phyloP scores from a whole-genome alignment of 2,888 invertebrate species.

The Caenorhabditis sp. region DNA sequence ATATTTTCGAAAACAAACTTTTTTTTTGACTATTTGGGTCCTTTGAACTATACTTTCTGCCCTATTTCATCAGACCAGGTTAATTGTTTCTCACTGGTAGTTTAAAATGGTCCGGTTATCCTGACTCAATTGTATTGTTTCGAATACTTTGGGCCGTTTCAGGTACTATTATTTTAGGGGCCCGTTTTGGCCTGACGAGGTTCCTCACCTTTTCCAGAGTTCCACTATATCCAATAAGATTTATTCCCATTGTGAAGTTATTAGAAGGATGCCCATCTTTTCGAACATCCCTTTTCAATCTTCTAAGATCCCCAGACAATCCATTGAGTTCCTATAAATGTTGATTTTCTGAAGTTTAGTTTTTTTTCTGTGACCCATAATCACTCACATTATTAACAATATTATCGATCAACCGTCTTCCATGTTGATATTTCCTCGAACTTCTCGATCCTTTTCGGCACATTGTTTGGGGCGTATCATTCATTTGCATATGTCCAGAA shows the following conservation, averaged over 20 bases:
- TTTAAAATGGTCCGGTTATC: too few species aligned
- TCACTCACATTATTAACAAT: conserved; percentile 44
- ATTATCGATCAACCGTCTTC: conserved; percentile 49
- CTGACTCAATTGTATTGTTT: too few species aligned
- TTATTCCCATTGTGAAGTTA: conserved; percentile 69
- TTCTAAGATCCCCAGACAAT: conserved; percentile 52
- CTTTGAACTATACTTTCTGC: too few species aligned
- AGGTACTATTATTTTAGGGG: too few species aligned
- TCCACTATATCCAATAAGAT: conserved; percentile 68
- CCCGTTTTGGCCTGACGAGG: not conserved
- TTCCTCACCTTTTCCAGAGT: conserved; percentile 65
- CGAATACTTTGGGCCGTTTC: not conserved
- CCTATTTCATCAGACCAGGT: too few species aligned
- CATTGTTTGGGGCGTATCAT: conserved; percentile 47
- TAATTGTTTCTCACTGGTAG: too few species aligned
- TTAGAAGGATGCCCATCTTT: conserved; percentile 30
- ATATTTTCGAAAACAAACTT: too few species aligned
- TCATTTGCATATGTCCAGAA: conserved; percentile 40
- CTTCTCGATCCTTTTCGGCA: conserved; percentile 57
- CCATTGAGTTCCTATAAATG: conserved; percentile 40
- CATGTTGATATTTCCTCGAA: conserved; percentile 61
- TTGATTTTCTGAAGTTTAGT: not conserved
- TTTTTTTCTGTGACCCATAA: too few species aligned
- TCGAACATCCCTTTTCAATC: conserved; percentile 21
- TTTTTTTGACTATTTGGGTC: too few species aligned